Conservation (phyloP, 2,113 vertebrate species). For the Anguilla japonica region DNA sequence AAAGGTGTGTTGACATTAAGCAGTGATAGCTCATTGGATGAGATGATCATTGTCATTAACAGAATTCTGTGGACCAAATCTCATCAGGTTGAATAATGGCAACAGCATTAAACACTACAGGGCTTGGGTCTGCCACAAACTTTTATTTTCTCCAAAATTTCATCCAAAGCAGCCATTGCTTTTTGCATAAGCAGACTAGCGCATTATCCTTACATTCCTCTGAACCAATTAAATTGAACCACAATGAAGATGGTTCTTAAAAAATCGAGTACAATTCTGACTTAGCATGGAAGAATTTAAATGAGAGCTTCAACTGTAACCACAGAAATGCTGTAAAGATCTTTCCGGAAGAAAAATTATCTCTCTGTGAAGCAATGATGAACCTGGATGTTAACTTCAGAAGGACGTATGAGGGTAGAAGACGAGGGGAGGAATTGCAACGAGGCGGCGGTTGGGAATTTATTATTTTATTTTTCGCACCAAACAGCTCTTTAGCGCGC, state of each 20-base stretch:
- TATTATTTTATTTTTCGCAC: not conserved
- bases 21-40: too few relatives aligned
- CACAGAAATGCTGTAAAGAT: not conserved
- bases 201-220: not conserved
- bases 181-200: too few relatives aligned
- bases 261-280: not conserved
- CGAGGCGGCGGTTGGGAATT: not conserved
- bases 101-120: not conserved
- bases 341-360: not conserved
- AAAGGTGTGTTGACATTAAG: not conserved
- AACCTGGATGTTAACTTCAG: conserved; percentile 12
- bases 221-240: not conserved
- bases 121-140: not conserved
- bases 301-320: not conserved
- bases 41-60: too few relatives aligned
- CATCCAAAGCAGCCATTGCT: not conserved
- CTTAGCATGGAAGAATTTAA: not conserved
- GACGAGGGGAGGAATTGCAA: not conserved
- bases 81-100: not conserved
- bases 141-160: not conserved
- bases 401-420: conserved; percentile 15
- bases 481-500: conserved; percentile 13
- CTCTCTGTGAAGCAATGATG: not conserved
- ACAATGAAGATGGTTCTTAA: not conserved
- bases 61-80: not conserved